Evolutionary conservation across 2,113 vertebrate species (phyloP).

Genomic region (Lipotes vexillifer): DNA sequence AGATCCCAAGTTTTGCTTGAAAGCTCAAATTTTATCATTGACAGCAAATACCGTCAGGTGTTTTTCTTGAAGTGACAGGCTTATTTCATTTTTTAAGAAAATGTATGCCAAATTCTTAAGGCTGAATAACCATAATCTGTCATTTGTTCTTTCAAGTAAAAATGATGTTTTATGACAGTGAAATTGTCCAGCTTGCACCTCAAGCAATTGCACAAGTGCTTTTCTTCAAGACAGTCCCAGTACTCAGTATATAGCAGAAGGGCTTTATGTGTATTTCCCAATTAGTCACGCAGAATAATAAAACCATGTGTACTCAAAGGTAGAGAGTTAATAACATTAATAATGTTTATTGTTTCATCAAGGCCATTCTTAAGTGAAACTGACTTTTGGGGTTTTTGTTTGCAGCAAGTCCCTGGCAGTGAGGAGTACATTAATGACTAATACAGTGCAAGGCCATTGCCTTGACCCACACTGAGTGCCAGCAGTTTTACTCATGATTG

Average conservation of each 20-base stretch:
- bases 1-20: slow-evolving; percentile 38
- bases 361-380: not conserved
- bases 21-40: slow-evolving; percentile 34
- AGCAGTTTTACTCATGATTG: not conserved
- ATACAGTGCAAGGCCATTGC: not conserved
- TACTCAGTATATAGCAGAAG: not conserved
- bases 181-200: not conserved
- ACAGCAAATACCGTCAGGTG: slow-evolving; percentile 4
- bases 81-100: slow-evolving; percentile 48
- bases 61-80: slow-evolving; percentile 49
- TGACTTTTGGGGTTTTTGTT: not conserved
- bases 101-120: slow-evolving; percentile 12
- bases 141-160: slow-evolving; percentile 38
- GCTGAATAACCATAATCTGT: slow-evolving; percentile 24
- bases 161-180: not conserved
- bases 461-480: not conserved
- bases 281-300: not conserved
- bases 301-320: not conserved
- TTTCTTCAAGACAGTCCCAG: not conserved
- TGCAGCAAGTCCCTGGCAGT: not conserved
- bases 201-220: not conserved
- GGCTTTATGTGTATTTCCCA: not conserved
- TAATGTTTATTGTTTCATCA: not conserved
- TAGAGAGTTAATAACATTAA: not conserved
- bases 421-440: not conserved